Conservation (phyloP, 2,888 invertebrate species). For the Steromphala cineraria region DNA sequence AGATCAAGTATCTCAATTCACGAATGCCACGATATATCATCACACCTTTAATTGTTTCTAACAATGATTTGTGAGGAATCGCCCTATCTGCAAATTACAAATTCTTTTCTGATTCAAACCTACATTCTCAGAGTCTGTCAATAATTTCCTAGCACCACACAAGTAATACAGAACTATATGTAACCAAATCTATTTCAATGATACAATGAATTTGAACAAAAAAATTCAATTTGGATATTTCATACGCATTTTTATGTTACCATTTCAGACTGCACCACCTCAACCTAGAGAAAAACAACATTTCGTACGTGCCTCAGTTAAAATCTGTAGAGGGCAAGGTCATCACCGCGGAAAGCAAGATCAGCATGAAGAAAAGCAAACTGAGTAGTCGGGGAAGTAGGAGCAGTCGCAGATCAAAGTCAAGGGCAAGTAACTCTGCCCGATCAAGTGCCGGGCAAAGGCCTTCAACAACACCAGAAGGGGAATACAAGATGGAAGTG, state of each 20-base stretch:
- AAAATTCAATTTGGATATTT: too few relatives aligned
- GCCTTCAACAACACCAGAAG: not conserved
- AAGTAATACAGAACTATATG: too few relatives aligned
- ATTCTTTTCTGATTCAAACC: too few relatives aligned
- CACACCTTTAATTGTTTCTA: too few relatives aligned
- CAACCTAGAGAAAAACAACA: constrained; percentile 70
- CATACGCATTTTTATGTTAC: too few relatives aligned
- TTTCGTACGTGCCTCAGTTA: constrained; percentile 71
- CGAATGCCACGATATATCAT: too few relatives aligned
- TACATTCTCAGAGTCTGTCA: too few relatives aligned
- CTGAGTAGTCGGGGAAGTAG: constrained; percentile 43
- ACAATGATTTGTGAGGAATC: too few relatives aligned
- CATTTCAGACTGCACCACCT: constrained; percentile 69
- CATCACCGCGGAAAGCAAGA: constrained; percentile 51
- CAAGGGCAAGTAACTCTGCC: not conserved
- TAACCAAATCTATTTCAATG: not conserved
- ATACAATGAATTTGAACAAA: not conserved
- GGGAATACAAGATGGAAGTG: constrained; percentile 28
- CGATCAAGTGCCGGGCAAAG: not conserved
- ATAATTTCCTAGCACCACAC: too few relatives aligned
- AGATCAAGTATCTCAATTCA: too few relatives aligned
- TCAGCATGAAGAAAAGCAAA: constrained; percentile 42
- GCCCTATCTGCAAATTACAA: too few relatives aligned
- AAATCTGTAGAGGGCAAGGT: constrained; percentile 67
- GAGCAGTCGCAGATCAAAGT: constrained; percentile 23